phyloP scores from a whole-genome alignment of 1,140 invertebrate genomes.

The Drosophila miranda region DNA sequence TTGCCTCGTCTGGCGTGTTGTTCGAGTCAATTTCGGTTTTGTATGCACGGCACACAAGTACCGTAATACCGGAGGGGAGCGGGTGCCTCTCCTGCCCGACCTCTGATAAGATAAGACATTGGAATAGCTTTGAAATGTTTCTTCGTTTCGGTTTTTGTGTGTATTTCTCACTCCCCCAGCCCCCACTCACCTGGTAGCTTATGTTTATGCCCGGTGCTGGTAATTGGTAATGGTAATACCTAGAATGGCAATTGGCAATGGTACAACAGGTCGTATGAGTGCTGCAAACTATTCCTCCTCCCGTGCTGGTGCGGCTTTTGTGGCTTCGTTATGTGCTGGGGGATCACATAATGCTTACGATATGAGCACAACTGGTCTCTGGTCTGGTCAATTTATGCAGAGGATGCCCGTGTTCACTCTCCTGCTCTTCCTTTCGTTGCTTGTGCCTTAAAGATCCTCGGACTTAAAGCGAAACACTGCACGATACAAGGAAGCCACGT shows the following conservation, averaged over 20 bases:
- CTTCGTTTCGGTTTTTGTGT: no score
- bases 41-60: constrained; percentile 36
- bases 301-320: constrained; percentile 29
- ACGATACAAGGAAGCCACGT: no score
- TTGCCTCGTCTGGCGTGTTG: not conserved
- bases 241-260: constrained; percentile 25
- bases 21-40: constrained; percentile 27
- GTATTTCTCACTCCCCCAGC: no score
- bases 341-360: constrained; percentile 41
- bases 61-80: constrained; percentile 18
- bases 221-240: constrained; percentile 31
- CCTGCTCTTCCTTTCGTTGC: no score
- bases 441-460: not conserved
- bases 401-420: no score
- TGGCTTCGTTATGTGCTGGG: constrained; percentile 31
- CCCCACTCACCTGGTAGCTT: not conserved
- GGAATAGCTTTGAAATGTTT: constrained; percentile 10
- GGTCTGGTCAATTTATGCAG: constrained; percentile 23
- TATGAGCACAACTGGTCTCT: constrained; percentile 3
- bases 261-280: constrained; percentile 70
- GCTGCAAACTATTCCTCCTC: constrained; percentile 22
- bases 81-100: constrained; percentile 39
- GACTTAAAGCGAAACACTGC: no score
- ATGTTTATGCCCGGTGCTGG: constrained; percentile 29
- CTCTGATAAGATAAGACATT: constrained; percentile 65